Conservation (phyloP, 1,140 invertebrate species). For the Sitophilus oryzae region DNA sequence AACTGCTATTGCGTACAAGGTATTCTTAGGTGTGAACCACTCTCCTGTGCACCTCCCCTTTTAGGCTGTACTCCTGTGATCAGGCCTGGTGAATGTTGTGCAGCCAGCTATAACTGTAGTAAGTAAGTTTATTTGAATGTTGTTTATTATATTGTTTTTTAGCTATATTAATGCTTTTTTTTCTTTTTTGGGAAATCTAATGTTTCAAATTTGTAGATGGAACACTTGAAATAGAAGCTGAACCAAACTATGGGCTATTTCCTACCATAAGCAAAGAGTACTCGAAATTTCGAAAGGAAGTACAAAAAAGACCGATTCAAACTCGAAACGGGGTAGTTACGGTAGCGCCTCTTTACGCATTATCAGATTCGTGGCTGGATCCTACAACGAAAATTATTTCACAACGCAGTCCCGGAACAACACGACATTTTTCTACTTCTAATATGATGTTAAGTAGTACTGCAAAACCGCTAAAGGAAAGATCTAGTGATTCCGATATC, state of each 20-base stretch:
- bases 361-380: constrained; percentile 24
- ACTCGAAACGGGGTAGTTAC: constrained; percentile 16
- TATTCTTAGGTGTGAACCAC: constrained; percentile 64
- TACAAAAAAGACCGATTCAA: constrained; percentile 27
- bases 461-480: constrained; percentile 4
- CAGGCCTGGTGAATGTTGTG: constrained; percentile 72
- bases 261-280: constrained; percentile 53
- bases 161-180: background rate
- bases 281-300: constrained; percentile 51
- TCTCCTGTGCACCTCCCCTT: constrained; percentile 67
- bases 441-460: constrained; percentile 26
- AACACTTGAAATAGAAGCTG: constrained; percentile 49
- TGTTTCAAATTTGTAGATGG: too few species aligned
- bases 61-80: constrained; percentile 71
- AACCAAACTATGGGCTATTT: constrained; percentile 49
- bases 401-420: constrained; percentile 33
- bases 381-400: constrained; percentile 17
- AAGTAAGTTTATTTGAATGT: constrained; percentile 42
- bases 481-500: background rate
- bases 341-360: constrained; percentile 28
- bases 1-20: constrained; percentile 79
- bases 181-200: too few species aligned
- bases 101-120: constrained; percentile 76
- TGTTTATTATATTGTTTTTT: background rate
- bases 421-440: constrained; percentile 31